A percentile compares a stretch with the other conserved stretches of the same genome.
Conservation (phyloP, 2,888 invertebrate genomes). For the Himalopsyche anomala region DNA sequence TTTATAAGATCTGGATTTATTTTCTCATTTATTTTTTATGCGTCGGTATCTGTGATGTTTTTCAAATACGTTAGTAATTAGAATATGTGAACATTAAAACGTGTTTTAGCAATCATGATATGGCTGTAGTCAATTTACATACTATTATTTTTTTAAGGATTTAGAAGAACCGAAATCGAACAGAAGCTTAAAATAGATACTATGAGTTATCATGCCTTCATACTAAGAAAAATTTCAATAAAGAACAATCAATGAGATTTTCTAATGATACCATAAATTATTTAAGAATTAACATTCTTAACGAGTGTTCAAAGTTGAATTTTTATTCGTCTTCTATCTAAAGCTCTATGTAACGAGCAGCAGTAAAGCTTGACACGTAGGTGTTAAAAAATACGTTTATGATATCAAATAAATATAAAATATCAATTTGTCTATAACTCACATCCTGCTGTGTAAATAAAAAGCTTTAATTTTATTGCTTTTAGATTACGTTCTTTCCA, state of each 20-base stretch:
- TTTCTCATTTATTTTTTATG: neutral
- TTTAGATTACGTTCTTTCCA: constrained; percentile 10
- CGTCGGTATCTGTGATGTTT: neutral
- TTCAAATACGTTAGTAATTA: neutral
- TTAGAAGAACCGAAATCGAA: no score
- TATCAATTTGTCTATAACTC: constrained; percentile 27
- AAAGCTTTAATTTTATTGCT: constrained; percentile 29
- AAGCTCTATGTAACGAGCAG: neutral
- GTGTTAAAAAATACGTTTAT: constrained; percentile 28
- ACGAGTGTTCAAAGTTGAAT: neutral
- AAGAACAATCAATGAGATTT: constrained; percentile 26
- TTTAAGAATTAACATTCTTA: neutral
- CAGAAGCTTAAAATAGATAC: no score
- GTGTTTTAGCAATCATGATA: no score
- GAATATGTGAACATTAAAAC: no score
- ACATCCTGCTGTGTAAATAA: constrained; percentile 26
- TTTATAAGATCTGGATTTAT: neutral
- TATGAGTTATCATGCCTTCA: neutral
- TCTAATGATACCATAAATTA: neutral
- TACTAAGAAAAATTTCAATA: neutral
- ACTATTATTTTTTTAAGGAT: no score
- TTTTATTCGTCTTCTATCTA: neutral
- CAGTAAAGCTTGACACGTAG: neutral
- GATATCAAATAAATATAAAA: constrained; percentile 34
- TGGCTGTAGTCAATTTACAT: no score